Percentiles rank a stretch among this genome's conserved stretches.
phyloP scores from a whole-genome alignment of 2,797 vertebrate genomes.

The Telmatherina bonti region DNA sequence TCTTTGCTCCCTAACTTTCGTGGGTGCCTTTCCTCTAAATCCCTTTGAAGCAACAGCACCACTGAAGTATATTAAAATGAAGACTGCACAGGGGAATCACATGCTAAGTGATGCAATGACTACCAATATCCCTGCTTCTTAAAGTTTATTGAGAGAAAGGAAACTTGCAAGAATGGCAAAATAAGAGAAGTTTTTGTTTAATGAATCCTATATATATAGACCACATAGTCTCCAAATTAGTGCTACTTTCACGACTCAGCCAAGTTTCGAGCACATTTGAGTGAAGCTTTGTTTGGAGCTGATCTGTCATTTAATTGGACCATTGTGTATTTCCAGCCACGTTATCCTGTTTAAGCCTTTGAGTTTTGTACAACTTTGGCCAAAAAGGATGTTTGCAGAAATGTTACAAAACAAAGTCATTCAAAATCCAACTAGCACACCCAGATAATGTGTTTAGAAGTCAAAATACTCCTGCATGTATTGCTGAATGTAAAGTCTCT shows the following conservation, averaged over 20 bases:
- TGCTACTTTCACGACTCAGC: background rate
- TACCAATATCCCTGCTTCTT: conserved; percentile 16
- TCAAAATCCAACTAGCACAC: no score
- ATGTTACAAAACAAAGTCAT: no score
- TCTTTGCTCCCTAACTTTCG: conserved; percentile 26
- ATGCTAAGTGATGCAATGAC: conserved; percentile 26
- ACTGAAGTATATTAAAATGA: conserved; percentile 34
- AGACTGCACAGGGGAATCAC: conserved; percentile 16
- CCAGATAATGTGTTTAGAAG: no score
- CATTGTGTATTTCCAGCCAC: no score
- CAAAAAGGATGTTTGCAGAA: no score
- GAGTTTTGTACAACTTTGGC: no score
- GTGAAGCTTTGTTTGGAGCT: no score
- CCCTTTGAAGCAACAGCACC: conserved; percentile 26
- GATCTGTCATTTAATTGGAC: no score
- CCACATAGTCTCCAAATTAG: conserved; percentile 10
- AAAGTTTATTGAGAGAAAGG: conserved; percentile 6
- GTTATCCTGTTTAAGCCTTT: no score
- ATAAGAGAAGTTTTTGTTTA: conserved; percentile 18
- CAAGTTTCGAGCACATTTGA: no score
- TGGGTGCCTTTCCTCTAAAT: conserved; percentile 15
- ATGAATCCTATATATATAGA: background rate
- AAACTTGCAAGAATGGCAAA: conserved; percentile 28
- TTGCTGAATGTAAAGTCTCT: no score
- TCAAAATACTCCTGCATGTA: no score